A percentile compares a stretch with the other conserved stretches of the same genome.
Conservation (phyloP, 1,140 invertebrate species). For the Macrotrachela quadricornifera region DNA sequence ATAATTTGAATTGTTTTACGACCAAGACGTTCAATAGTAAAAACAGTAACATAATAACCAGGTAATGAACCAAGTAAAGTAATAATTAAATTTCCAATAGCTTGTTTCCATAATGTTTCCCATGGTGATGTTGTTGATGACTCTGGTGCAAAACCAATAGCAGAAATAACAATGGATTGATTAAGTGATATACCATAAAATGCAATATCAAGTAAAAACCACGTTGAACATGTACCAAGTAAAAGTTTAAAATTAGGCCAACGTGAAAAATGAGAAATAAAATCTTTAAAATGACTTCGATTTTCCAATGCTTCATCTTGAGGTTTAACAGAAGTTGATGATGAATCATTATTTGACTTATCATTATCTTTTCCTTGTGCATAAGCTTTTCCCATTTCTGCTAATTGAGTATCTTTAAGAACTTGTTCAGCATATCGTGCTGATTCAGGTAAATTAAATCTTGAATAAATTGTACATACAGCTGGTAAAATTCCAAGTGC, state of each 20-base stretch:
- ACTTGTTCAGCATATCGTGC: neutral
- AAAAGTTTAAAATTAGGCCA: constrained; percentile 7
- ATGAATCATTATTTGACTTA: neutral
- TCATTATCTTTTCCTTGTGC: neutral
- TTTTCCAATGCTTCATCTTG: no score
- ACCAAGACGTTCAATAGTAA: neutral
- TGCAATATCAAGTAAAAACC: constrained; percentile 4
- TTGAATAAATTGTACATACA: neutral
- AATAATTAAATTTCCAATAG: constrained; percentile 6
- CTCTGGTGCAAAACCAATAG: neutral
- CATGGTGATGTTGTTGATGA: neutral
- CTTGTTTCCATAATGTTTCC: constrained; percentile 3
- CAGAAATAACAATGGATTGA: neutral
- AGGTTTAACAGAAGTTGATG: neutral
- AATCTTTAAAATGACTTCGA: neutral
- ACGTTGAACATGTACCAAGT: neutral
- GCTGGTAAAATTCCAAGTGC: constrained; percentile 1
- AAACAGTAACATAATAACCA: constrained; percentile 1
- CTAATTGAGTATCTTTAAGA: no score
- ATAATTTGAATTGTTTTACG: constrained; percentile 2
- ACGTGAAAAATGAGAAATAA: constrained; percentile 3
- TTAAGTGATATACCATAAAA: constrained; percentile 6
- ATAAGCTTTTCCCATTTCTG: no score
- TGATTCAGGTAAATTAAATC: constrained; percentile 2
- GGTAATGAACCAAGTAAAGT: constrained; percentile 5